phyloP scores from a whole-genome alignment of 2,113 vertebrate genomes.

The Chionis minor region DNA sequence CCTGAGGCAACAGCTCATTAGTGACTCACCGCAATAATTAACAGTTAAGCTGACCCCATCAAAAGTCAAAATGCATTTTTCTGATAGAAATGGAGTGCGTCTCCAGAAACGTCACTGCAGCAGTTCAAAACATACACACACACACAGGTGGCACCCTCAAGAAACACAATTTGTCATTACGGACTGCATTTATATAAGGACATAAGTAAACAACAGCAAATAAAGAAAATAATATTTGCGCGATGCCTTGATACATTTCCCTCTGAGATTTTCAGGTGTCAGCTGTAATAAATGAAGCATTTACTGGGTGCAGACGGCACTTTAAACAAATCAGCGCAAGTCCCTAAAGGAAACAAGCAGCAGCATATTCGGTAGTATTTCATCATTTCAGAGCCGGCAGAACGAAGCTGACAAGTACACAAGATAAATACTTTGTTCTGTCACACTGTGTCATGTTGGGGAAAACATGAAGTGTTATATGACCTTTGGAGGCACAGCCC shows the following conservation, averaged over 20 bases:
- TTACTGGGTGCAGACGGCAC: conserved; percentile 61
- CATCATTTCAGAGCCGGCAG: conserved; percentile 62
- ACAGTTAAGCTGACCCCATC: conserved; percentile 37
- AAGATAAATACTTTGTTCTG: conserved; percentile 77
- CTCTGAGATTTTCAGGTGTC: conserved; percentile 58
- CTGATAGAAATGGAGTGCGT: not conserved
- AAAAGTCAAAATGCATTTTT: conserved; percentile 34
- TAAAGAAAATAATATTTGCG: not conserved
- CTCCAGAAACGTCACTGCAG: not conserved
- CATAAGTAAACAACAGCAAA: conserved; percentile 23
- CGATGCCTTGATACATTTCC: not conserved
- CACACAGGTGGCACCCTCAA: not conserved
- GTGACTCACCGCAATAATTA: conserved; percentile 42
- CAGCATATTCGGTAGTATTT: conserved; percentile 63
- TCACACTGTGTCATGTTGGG: conserved; percentile 63
- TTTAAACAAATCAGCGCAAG: conserved; percentile 67
- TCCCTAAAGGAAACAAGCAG: conserved; percentile 64
- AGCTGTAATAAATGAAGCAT: conserved; percentile 70
- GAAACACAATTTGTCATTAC: not conserved
- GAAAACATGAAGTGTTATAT: conserved; percentile 67
- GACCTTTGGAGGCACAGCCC: conserved; percentile 69
- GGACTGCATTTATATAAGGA: not conserved
- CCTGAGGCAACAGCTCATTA: conserved; percentile 51
- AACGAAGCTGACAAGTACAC: conserved; percentile 75
- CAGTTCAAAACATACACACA: not conserved